phyloP scores from a whole-genome alignment of 2,797 vertebrate species.

The Lepus townsendii region DNA sequence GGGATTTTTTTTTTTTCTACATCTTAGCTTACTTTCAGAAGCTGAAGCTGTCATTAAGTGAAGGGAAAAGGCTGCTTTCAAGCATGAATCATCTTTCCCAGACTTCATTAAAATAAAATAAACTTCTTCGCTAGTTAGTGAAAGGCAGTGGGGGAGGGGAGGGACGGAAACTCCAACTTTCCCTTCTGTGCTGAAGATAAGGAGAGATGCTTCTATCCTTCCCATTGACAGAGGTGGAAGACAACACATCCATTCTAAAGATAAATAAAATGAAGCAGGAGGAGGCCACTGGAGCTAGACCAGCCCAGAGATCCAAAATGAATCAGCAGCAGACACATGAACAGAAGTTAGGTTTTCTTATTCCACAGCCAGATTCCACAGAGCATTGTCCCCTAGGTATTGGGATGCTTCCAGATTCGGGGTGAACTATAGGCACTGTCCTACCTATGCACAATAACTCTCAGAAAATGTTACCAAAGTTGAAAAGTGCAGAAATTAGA shows the following conservation, averaged over 20 bases:
- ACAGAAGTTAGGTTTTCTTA: constrained; percentile 30
- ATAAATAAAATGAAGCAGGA: neutral
- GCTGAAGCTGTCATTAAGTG: constrained; percentile 63
- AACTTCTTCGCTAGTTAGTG: constrained; percentile 67
- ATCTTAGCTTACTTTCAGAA: constrained; percentile 69
- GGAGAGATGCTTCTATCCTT: neutral
- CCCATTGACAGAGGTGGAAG: constrained; percentile 5
- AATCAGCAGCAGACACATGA: neutral
- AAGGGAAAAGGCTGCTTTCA: constrained; percentile 70
- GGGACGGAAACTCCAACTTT: neutral
- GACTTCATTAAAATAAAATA: constrained; percentile 78
- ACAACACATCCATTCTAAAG: constrained; percentile 15
- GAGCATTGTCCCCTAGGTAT: neutral
- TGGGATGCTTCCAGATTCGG: neutral
- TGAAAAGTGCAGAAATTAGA: neutral
- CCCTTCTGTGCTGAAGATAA: constrained; percentile 53
- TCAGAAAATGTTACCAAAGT: constrained; percentile 30
- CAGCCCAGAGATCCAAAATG: neutral
- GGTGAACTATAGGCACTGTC: neutral
- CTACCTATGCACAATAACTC: neutral
- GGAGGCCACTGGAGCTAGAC: constrained; percentile 12
- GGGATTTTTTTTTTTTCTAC: constrained; percentile 25
- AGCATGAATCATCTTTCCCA: constrained; percentile 70
- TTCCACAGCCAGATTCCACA: neutral
- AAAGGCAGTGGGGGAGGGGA: neutral